Conservation (phyloP, 2,113 vertebrate genomes). For the Phyllopteryx taeniolatus region DNA sequence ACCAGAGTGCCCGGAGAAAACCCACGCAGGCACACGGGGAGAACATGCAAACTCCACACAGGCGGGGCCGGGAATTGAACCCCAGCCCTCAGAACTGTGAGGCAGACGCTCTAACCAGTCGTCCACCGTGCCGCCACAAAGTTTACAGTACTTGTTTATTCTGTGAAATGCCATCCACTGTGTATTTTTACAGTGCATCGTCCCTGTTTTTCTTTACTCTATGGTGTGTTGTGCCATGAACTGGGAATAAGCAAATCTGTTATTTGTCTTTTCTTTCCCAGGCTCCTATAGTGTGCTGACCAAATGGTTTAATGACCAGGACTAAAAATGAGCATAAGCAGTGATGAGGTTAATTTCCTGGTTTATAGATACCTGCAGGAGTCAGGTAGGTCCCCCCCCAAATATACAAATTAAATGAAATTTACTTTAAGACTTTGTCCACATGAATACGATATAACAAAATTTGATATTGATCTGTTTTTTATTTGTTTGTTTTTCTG, state of each 20-base stretch:
- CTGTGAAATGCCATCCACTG: conserved; percentile 14
- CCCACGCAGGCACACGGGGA: too few species aligned
- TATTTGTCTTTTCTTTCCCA: conserved; percentile 37
- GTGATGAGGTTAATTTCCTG: conserved; percentile 99
- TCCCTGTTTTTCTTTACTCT: background rate
- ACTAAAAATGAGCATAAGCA: conserved; percentile 99
- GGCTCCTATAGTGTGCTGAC: conserved; percentile 91
- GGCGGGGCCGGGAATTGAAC: too few species aligned
- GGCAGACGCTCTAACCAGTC: too few species aligned
- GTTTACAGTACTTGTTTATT: background rate
- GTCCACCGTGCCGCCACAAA: too few species aligned
- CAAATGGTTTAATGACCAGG: conserved; percentile 98
- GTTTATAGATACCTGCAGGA: conserved; percentile 99
- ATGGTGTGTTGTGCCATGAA: background rate
- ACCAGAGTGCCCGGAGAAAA: too few species aligned
- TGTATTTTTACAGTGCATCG: background rate
- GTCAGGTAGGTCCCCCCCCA: conserved; percentile 82
- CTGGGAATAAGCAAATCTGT: background rate
- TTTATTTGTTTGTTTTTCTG: background rate
- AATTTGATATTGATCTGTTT: background rate
- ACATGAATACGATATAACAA: background rate
- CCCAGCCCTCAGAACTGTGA: too few species aligned
- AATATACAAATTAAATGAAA: background rate
- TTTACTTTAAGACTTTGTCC: background rate
- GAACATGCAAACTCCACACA: too few species aligned